These are phyloP conservation scores for Dexiosoma caninum DNA, from an alignment of 2,888 invertebrate species.

Conservation along the genomic window DNA sequence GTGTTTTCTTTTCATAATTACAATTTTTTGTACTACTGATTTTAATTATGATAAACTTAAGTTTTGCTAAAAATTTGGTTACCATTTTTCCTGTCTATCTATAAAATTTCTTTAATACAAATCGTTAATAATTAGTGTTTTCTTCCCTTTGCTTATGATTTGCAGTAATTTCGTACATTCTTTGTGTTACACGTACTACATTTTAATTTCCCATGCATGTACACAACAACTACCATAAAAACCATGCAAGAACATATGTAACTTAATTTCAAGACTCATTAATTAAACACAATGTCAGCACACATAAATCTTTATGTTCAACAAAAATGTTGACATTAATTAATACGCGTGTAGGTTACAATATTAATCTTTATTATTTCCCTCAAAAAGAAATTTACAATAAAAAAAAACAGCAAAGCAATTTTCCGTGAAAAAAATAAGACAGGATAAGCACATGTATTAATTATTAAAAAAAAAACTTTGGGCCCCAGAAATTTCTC, in stretches of 20 bases:
- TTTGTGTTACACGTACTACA: neutral
- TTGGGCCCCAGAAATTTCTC: neutral
- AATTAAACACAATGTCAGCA: conserved; percentile 62
- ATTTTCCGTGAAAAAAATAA: neutral
- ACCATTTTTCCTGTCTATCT: neutral
- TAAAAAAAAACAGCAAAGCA: neutral
- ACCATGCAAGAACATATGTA: neutral
- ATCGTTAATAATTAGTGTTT: conserved; percentile 1
- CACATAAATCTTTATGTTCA: conserved; percentile 60
- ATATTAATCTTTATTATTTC: conserved; percentile 12
- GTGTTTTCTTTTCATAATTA: too few species aligned
- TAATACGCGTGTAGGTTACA: conserved; percentile 59
- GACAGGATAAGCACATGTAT: conserved; percentile 33
- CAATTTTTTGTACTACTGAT: too few species aligned
- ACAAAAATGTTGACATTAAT: conserved; percentile 64
- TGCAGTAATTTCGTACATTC: conserved; percentile 28
- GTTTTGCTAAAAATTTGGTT: neutral
- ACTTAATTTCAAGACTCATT: conserved; percentile 52
- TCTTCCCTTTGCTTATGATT: neutral
- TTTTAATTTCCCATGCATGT: conserved; percentile 20
- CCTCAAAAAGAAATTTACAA: neutral
- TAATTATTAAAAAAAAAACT: conserved; percentile 21
- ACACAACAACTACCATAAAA: neutral
- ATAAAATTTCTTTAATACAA: neutral
- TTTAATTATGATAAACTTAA: too few species aligned